Conservation (phyloP, 64 coral and sea anemone species). For the Montipora cactus region DNA sequence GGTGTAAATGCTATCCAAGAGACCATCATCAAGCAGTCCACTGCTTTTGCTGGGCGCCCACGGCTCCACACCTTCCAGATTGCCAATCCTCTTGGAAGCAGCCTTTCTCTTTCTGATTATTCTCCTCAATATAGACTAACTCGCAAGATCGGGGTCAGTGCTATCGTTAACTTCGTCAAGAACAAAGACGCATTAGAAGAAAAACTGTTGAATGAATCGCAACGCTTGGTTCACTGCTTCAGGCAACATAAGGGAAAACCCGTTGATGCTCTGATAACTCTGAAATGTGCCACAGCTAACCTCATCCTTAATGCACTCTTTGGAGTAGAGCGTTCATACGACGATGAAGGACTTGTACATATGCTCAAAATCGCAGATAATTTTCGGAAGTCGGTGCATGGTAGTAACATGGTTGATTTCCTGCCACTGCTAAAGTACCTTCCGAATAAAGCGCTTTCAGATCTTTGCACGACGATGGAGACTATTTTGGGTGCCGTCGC, state of each 20-base stretch:
- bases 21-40: conserved; percentile 75
- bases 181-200: conserved; percentile 40
- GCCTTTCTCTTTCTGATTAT: conserved; percentile 1
- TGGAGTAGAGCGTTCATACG: conserved; percentile 39
- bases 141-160: conserved; percentile 46
- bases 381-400: conserved; percentile 46
- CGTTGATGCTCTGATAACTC: conserved; percentile 35
- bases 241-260: conserved; percentile 58
- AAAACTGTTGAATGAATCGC: conserved; percentile 60
- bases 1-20: conserved; percentile 68
- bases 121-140: not conserved
- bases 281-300: conserved; percentile 55
- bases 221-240: conserved; percentile 57
- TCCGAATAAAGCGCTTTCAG: conserved; percentile 56
- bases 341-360: conserved; percentile 35
- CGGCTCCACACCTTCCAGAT: conserved; percentile 57
- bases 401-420: conserved; percentile 74
- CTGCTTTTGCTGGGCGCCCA: conserved; percentile 74
- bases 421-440: conserved; percentile 75
- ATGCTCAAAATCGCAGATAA: conserved; percentile 53
- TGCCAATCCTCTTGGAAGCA: conserved; percentile 28
- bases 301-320: conserved; percentile 69
- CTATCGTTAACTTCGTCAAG: conserved; percentile 77
- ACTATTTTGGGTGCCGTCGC: not conserved
- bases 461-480: conserved; percentile 15